Evolutionary conservation across 2,797 vertebrate species (phyloP), one percentile per base, ranked within the genome.

Genomic region (Allobates femoralis): DNA sequence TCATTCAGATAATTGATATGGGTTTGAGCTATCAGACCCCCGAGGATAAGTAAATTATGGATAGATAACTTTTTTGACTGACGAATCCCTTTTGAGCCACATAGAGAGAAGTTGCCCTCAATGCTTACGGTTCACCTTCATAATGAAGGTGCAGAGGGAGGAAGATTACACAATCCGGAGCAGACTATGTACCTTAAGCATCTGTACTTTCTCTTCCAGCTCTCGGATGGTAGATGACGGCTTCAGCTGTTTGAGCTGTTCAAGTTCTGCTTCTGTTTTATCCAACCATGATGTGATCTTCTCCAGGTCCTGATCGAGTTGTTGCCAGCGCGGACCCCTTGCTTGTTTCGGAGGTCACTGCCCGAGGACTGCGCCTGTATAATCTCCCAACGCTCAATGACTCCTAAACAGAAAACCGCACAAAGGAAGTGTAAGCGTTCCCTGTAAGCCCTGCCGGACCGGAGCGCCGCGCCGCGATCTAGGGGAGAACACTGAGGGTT

Each of bases 321-420:
- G 95, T 89, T 95, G 94, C 95, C 94, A 94, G 86, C 94, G 94
- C 91, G 92, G 87, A 93, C 84, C 41, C 88, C 92, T 51, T 95
- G 94, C 84, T 94, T 93, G 83, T 92, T 80, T 71, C 93, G 88
- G 0, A 93, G 88, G 71, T 96, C 91, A 1, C 88, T 89, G 85
- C 80, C 90, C 66, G 94, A 90, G 60, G 93, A 93, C 64, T 94
- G 95, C 0, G 94, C 95, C 86, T 96, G 95, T 0, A 96, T 91
- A 87, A 97, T 94, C 90, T 98, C 96, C 98, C 98, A 99, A 87
- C 96, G 95, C 89, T 96, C 95, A n/a, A 98, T 97, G 90, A 96
- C 93, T 50, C 95, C 98, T 99, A 90, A 62, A 37, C 4, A 16
- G 5, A 41, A 26, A 37, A 32, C 2, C 4, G 12, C 23, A 46